Conservation (phyloP, 2,797 vertebrate genomes). For the Lateolabrax maculatus region DNA sequence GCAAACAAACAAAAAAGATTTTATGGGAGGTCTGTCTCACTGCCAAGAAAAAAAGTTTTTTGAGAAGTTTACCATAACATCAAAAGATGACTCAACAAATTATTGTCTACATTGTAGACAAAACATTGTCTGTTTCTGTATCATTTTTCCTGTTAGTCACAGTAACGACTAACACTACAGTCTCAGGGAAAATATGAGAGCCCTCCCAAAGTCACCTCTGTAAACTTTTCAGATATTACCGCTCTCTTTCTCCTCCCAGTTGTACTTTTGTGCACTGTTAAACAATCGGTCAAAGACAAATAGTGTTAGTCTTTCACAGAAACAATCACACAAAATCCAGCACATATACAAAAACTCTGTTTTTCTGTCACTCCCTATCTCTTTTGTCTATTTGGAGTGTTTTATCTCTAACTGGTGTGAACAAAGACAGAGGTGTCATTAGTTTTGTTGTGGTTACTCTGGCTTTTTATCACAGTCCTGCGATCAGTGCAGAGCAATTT, state of each 20-base stretch:
- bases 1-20: not conserved
- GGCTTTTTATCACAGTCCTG: conserved; percentile 41
- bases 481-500: too few relatives aligned
- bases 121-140: conserved; percentile 13
- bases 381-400: conserved; percentile 23
- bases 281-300: conserved; percentile 10
- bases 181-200: not conserved
- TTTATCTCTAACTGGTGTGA: conserved; percentile 38
- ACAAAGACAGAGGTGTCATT: conserved; percentile 40
- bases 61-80: not conserved
- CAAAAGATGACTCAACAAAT: conserved; percentile 18
- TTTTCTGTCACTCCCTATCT: conserved; percentile 13
- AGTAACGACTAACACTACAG: conserved; percentile 10
- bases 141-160: conserved; percentile 10
- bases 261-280: not conserved
- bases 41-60: not conserved
- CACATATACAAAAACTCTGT: not conserved
- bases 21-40: not conserved
- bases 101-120: conserved; percentile 1
- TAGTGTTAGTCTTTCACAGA: conserved; percentile 2
- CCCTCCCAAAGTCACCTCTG: not conserved
- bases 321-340: not conserved
- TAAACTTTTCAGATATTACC: not conserved
- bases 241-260: not conserved
- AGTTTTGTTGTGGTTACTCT: conserved; percentile 32